Evolutionary conservation across 2,113 vertebrate genomes (phyloP), one percentile per base, ranked within the genome.

Genomic region (Brachypteracias leptosomus): DNA sequence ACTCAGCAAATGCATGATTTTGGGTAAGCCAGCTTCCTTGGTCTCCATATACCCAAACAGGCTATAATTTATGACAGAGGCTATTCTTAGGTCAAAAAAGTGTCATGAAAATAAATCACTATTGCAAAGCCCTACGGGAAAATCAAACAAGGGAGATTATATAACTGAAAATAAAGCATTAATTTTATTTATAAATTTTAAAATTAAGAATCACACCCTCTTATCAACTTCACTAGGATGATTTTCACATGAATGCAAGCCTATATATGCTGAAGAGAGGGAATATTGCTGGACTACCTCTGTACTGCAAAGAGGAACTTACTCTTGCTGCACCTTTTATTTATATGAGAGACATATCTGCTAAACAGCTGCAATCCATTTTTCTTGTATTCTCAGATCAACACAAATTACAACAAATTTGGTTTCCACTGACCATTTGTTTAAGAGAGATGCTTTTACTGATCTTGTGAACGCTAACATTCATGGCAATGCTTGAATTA

Each of bases 401-500:
- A 55, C 61, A 75, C 5, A 85, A 78, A 78, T 83, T 90, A 54
- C 75, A 79, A 81, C 35, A 67, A 74, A 94, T 89, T 82, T 79
- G 7, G 14, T 85, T 93, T 88, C 40, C 33, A 46, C 49, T 79
- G 71, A 40, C 44, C 14, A 33, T 88, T 73, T 87, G 12, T 73
- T 89, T 54, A 57, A 61, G 55, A 81, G 73, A 72, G 13, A 36
- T 68, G 31, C 25, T 92, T 91, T 76, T 61, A 90, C 78, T 36
- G 31, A 66, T 80, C 59, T 77, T 81, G n/a, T 5, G 31, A 77
- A 74, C 5, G 5, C 18, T 62, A 92, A 73, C 1, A 1, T 58
- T 66, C 72, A 49, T 46, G 51, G 19, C 21, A 70, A 40, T 25
- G 13, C 55, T 92, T 94, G 40, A 92, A 96, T 96, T 92, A 92